Evolutionary conservation across 2,113 vertebrate species (phyloP).

Genomic region (Protobothrops mucrosquamatus): DNA sequence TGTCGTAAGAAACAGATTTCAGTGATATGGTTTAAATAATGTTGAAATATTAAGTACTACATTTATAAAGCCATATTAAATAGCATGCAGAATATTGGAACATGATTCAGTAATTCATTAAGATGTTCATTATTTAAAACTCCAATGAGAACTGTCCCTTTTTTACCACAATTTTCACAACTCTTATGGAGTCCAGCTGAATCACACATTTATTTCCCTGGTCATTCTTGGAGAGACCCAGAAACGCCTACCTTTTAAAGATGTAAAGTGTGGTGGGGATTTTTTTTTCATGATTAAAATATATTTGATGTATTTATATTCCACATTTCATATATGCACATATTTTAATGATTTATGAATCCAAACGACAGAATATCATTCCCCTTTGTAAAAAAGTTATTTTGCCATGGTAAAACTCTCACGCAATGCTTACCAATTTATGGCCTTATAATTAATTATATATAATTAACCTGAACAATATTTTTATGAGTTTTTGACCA

Average conservation of each 20-base stretch:
- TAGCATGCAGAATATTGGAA: not conserved
- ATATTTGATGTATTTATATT: not conserved
- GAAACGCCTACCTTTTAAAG: not conserved
- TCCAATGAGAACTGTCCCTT: not conserved
- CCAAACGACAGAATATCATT: too few species aligned
- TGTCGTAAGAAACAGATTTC: not conserved
- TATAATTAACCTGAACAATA: not conserved
- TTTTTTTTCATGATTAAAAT: not conserved
- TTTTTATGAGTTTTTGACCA: not conserved
- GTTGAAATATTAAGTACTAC: not conserved
- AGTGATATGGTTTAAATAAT: not conserved
- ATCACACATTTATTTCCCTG: not conserved
- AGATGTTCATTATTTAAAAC: not conserved
- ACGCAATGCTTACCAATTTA: not conserved
- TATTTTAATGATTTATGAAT: not conserved
- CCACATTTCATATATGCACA: not conserved
- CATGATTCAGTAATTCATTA: not conserved
- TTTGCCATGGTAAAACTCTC: not conserved
- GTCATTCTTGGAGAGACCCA: not conserved
- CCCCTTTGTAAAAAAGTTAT: not conserved
- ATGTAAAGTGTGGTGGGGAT: not conserved
- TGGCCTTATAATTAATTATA: not conserved
- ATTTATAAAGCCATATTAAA: not conserved
- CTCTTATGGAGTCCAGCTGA: not conserved
- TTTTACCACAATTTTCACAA: not conserved